Conservation (phyloP, 2,113 vertebrate species). For the Amazona guildingii region DNA sequence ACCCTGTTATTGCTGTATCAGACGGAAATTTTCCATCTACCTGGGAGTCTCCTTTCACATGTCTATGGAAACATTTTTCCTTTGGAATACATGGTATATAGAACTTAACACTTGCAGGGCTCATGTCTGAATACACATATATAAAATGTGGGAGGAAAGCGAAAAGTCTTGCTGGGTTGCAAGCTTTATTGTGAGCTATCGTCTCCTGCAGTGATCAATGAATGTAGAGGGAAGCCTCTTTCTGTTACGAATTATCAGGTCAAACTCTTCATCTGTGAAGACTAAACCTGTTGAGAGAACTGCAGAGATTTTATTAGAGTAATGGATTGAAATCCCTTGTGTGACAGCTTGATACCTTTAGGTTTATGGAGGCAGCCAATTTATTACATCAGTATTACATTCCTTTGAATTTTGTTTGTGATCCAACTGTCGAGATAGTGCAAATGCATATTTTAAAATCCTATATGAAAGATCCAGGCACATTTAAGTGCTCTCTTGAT, state of each 20-base stretch:
- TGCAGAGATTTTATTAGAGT: neutral
- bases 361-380: neutral
- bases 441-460: neutral
- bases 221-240: neutral
- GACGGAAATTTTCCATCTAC: neutral
- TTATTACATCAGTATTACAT: neutral
- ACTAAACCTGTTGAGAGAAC: neutral
- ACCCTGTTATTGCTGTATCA: neutral
- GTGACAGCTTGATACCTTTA: slow-evolving; percentile 15
- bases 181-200: neutral
- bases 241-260: neutral
- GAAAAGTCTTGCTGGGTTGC: neutral
- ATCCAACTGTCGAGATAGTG: neutral
- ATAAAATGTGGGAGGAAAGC: neutral
- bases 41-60: neutral
- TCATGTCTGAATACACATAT: neutral
- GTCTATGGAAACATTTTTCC: neutral
- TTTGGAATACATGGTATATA: neutral
- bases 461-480: neutral
- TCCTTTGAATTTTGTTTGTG: neutral
- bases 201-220: neutral
- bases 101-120: neutral
- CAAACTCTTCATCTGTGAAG: neutral
- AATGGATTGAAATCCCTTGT: neutral
- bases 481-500: neutral